Evolutionary conservation across 1,140 invertebrate genomes (phyloP).

Genomic region (Sinonovacula constricta): DNA sequence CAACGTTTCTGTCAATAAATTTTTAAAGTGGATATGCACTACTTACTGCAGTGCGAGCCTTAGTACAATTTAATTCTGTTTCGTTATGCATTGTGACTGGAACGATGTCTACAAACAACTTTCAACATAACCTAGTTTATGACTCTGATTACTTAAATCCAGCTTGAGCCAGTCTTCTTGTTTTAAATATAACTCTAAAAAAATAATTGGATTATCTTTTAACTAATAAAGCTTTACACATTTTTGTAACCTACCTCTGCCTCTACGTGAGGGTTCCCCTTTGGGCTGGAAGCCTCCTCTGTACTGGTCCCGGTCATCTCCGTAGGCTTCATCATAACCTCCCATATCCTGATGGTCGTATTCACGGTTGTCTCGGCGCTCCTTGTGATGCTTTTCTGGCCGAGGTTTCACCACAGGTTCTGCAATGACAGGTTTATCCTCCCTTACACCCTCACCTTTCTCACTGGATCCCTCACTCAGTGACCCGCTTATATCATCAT

Average conservation of each 20-base stretch:
- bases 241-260: conserved; percentile 62
- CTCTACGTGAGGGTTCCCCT: conserved; percentile 86
- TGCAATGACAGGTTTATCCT: conserved; percentile 7
- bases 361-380: conserved; percentile 35
- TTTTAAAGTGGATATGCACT: too few relatives aligned
- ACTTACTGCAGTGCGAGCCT: not conserved
- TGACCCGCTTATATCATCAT: conserved; percentile 72
- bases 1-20: too few relatives aligned
- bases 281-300: conserved; percentile 83
- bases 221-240: too few relatives aligned
- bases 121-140: not conserved
- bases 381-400: conserved; percentile 33
- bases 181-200: too few relatives aligned
- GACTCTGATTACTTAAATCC: too few relatives aligned
- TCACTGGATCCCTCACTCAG: conserved; percentile 63
- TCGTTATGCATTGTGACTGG: too few relatives aligned
- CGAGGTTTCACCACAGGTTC: conserved; percentile 26
- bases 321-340: conserved; percentile 34
- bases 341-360: conserved; percentile 39
- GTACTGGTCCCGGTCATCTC: conserved; percentile 39
- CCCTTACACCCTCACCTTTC: not conserved
- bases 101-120: not conserved
- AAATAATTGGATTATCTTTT: too few relatives aligned
- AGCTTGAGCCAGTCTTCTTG: too few relatives aligned
- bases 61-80: not conserved